Conservation (phyloP, 2,888 invertebrate species). For the Synanthedon vespiformis region DNA sequence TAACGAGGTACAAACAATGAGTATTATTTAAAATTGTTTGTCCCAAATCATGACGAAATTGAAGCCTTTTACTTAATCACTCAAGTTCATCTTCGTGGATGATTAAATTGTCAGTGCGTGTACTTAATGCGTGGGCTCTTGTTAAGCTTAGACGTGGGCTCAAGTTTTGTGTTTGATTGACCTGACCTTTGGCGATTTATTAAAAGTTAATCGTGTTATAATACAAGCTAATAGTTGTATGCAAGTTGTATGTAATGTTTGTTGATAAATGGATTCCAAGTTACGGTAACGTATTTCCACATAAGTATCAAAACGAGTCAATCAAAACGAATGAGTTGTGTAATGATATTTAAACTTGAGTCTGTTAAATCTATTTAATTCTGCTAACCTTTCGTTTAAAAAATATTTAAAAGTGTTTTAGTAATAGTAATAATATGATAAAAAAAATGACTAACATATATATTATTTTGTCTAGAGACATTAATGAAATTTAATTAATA, state of each 20-base stretch:
- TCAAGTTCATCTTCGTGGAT: background rate
- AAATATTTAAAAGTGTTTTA: too few species aligned
- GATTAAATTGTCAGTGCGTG: background rate
- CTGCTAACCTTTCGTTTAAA: too few species aligned
- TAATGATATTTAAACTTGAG: too few species aligned
- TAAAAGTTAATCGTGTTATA: background rate
- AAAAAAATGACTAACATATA: too few species aligned
- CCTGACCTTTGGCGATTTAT: constrained; percentile 25
- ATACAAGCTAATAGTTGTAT: background rate
- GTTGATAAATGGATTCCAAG: background rate
- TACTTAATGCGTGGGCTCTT: constrained; percentile 14
- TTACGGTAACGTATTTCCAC: background rate
- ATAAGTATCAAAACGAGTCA: background rate
- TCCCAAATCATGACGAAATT: too few species aligned
- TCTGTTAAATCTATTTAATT: too few species aligned
- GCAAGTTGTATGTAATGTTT: background rate
- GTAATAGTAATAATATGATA: too few species aligned
- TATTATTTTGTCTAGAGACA: too few species aligned
- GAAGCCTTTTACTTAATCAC: too few species aligned
- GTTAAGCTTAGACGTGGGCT: constrained; percentile 21
- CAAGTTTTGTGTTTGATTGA: constrained; percentile 30
- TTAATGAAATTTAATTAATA: too few species aligned
- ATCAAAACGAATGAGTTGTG: background rate
- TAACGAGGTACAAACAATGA: too few species aligned
- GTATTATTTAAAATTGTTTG: too few species aligned